Base-by-base conservation (phyloP, 2,113 vertebrate species). In the Centropus bengalensis region DNA sequence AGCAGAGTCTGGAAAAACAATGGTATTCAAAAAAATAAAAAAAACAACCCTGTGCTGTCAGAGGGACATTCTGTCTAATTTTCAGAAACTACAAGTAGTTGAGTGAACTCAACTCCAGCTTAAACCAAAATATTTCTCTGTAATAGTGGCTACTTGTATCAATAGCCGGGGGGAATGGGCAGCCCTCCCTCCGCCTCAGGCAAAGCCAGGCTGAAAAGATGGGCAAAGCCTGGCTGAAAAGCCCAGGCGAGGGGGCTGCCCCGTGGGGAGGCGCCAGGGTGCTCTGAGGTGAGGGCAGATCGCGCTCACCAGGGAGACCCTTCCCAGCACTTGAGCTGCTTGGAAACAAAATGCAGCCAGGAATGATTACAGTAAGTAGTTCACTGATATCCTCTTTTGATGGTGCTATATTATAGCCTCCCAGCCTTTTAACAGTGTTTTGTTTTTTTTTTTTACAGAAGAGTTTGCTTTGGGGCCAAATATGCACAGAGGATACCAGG, bases 401-500 rank as follows among this genome's bases (percentile, higher is more conserved):
- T 24, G 17, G 28, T 27, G 19, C 36, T 68, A 12, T 0, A 17
- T 32, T 32, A 60, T 18, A 45, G 17, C 23, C 18, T 32, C 47
- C 54, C 8, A 3, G 18, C 16, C 3, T 3, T 9, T 42, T 32
- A 56, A 8, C 8, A 13, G 10, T 36, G 36, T 36, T 36, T 36
- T 36, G 36, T 7, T 36, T 36, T 36, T 36, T n/a, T 27, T 58
- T 12, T 55, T 44, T 49, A 51, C 28, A 20, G 6, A 13, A 12
- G 3, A 44, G 44, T 64, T 64, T 63, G 22, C 20, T 71, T 64
- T 40, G 27, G 77, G 45, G 30, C 54, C 26, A 36, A 82, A 24
- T 5, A 14, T 0, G 2, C 8, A 7, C 7, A 0, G 12, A 5
- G 32, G 17, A 5, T 67, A 12, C 44, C 17, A 44, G 44, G 17